phyloP scores from a whole-genome alignment of 1,140 invertebrate genomes.

The Temnothorax curvispinosus region DNA sequence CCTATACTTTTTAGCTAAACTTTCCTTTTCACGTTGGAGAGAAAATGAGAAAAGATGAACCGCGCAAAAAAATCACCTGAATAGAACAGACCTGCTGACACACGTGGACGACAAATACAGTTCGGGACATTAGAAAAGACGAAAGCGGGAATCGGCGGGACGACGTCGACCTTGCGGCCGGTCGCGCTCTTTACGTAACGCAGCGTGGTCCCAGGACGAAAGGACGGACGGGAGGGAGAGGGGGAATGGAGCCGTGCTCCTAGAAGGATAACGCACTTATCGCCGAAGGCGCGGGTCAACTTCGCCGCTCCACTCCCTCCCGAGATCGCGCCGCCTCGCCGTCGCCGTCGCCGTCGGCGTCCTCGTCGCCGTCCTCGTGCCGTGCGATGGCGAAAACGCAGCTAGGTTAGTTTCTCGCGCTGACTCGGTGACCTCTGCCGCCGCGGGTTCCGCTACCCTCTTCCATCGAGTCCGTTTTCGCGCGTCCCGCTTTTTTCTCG shows the following conservation, averaged over 20 bases:
- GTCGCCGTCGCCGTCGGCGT: not conserved
- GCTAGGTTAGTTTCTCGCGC: slow-evolving; percentile 27
- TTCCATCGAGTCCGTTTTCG: slow-evolving; percentile 48
- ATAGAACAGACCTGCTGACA: not conserved
- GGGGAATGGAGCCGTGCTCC: not conserved
- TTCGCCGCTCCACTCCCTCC: slow-evolving; percentile 10
- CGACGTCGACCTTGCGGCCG: not conserved
- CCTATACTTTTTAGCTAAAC: too few relatives aligned
- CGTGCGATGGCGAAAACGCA: slow-evolving; percentile 39
- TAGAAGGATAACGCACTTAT: not conserved
- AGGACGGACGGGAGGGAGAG: not conserved
- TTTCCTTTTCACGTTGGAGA: too few relatives aligned
- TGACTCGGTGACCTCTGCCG: not conserved
- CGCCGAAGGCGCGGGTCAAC: not conserved
- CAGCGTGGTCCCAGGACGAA: not conserved
- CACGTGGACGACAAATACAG: not conserved
- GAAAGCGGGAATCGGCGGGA: not conserved
- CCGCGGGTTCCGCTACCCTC: slow-evolving; percentile 21
- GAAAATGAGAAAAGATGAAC: too few relatives aligned
- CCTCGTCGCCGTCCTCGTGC: slow-evolving; percentile 6
- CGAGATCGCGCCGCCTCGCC: slow-evolving; percentile 4
- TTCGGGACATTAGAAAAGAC: not conserved
- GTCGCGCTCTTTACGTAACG: slow-evolving; percentile 40
- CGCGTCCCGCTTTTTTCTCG: slow-evolving; percentile 9
- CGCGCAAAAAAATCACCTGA: too few relatives aligned